phyloP scores from a whole-genome alignment of 2,888 invertebrate genomes.

The Lithophane leautieri region DNA sequence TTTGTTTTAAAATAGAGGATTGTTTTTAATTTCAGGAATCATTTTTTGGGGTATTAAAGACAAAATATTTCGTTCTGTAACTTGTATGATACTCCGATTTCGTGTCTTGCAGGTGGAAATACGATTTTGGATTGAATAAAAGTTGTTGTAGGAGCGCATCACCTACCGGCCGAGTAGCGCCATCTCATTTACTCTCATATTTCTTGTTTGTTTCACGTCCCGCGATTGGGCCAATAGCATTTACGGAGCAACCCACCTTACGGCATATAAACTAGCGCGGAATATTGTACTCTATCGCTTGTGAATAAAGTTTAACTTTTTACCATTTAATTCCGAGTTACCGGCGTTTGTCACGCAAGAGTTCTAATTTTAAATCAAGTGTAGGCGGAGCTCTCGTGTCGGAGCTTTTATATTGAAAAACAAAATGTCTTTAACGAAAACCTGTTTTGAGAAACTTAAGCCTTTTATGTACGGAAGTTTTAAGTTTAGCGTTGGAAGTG shows the following conservation, averaged over 20 bases:
- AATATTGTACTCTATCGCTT: conserved; percentile 88
- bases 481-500: conserved; percentile 81
- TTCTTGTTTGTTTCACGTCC: conserved; percentile 89
- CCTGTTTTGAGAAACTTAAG: conserved; percentile 89
- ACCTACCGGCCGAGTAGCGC: conserved; percentile 73
- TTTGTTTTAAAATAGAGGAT: conserved; percentile 66
- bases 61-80: conserved; percentile 3
- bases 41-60: conserved; percentile 35
- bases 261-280: conserved; percentile 84
- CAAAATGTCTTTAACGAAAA: conserved; percentile 90
- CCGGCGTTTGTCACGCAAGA: conserved; percentile 90
- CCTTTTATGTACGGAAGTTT: conserved; percentile 87
- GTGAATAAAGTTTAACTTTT: conserved; percentile 89
- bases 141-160: conserved; percentile 61
- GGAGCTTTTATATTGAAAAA: conserved; percentile 89
- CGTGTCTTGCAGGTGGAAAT: conserved; percentile 28
- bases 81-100: conserved; percentile 21
- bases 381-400: conserved; percentile 89
- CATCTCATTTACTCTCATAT: conserved; percentile 85
- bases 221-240: conserved; percentile 89
- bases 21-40: conserved; percentile 58
- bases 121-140: conserved; percentile 30
- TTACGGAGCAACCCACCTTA: conserved; percentile 90
- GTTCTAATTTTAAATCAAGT: conserved; percentile 91
- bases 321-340: conserved; percentile 87